Conservation (phyloP, 1,140 invertebrate genomes). For the Myzus persicae region DNA sequence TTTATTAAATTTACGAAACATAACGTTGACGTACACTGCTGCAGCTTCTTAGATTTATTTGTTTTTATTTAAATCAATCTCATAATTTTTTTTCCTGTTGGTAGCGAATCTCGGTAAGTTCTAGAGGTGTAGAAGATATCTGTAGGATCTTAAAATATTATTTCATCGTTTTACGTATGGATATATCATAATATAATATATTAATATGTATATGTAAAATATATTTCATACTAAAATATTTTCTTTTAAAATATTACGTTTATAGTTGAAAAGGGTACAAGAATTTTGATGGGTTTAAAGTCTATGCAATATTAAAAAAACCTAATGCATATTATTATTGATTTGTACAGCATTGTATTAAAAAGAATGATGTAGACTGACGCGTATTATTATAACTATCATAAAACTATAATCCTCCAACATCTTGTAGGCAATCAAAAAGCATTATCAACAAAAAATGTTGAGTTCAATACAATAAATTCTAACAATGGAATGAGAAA, state of each 20-base stretch:
- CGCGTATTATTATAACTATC: no score
- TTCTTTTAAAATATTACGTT: neutral
- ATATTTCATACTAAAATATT: neutral
- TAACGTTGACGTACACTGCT: neutral
- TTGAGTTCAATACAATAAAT: no score
- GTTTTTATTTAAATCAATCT: neutral
- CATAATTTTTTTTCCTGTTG: neutral
- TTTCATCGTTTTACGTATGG: neutral
- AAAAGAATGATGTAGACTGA: neutral
- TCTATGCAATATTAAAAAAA: neutral
- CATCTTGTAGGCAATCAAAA: neutral
- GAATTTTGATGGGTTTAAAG: neutral
- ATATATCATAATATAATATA: neutral
- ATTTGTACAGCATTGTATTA: neutral
- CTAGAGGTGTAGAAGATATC: neutral
- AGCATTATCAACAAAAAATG: no score
- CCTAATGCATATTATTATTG: neutral
- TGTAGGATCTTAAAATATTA: neutral
- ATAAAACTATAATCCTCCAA: no score
- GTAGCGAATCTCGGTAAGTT: no score
- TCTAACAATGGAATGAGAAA: no score
- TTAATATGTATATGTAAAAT: no score
- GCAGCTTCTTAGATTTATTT: neutral
- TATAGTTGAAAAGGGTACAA: neutral
- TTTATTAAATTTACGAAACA: neutral